Evolutionary conservation across 2,888 invertebrate genomes (phyloP).

Genomic region (Busseola fusca): DNA sequence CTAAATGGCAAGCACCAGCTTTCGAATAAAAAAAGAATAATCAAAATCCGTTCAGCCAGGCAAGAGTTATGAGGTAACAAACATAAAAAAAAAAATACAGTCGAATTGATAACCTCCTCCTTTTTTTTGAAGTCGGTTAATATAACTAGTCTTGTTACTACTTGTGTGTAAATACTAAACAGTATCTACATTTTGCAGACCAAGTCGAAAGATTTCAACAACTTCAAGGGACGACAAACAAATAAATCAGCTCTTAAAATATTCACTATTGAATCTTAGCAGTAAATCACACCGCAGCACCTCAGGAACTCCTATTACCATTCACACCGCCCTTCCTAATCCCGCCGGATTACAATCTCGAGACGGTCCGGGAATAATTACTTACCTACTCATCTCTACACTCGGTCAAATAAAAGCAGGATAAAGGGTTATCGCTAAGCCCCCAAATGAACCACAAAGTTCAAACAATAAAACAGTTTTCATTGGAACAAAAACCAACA

Average conservation of each 20-base stretch:
- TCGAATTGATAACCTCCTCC: too few relatives aligned
- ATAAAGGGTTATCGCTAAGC: constrained; percentile 65
- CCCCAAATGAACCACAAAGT: constrained; percentile 68
- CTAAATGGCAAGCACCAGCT: too few relatives aligned
- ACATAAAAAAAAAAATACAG: too few relatives aligned
- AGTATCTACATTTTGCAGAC: constrained; percentile 14
- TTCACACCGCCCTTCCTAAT: constrained; percentile 88
- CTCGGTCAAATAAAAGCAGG: constrained; percentile 74
- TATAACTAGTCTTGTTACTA: not conserved
- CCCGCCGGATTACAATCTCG: constrained; percentile 86
- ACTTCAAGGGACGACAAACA: constrained; percentile 70
- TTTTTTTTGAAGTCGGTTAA: too few relatives aligned
- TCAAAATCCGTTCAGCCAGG: too few relatives aligned
- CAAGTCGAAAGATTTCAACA: constrained; percentile 55
- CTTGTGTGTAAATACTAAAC: constrained; percentile 4
- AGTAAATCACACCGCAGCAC: constrained; percentile 88
- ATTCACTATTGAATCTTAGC: constrained; percentile 88
- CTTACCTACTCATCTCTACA: constrained; percentile 80
- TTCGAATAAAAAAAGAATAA: too few relatives aligned
- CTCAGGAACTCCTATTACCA: constrained; percentile 86
- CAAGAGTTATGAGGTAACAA: too few relatives aligned
- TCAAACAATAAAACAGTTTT: constrained; percentile 58
- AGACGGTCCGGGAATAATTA: constrained; percentile 88
- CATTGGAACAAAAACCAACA: constrained; percentile 34
- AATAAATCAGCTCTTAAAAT: constrained; percentile 87